Conservation (phyloP, 2,797 vertebrate genomes). For the Acipenser transmontanus region DNA sequence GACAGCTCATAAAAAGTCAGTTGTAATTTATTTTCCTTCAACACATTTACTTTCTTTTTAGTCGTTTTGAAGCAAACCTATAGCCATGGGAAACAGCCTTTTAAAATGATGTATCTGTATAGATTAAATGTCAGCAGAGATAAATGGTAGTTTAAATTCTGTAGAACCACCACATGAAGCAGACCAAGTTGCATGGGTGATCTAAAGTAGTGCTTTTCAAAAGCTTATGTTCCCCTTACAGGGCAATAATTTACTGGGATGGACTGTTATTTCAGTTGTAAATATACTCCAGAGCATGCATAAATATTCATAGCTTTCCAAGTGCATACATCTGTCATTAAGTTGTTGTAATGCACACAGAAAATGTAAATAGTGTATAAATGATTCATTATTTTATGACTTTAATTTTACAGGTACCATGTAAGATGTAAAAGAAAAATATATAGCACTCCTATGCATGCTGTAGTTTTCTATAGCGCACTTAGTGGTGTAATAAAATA, state of each 20-base stretch:
- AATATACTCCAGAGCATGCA: conserved; percentile 2
- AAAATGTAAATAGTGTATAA: neutral
- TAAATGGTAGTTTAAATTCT: conserved; percentile 27
- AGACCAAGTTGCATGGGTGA: conserved; percentile 16
- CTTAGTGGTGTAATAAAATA: no score
- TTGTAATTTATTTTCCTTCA: conserved; percentile 14
- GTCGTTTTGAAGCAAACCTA: conserved; percentile 26
- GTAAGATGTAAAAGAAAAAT: no score
- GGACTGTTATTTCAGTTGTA: neutral
- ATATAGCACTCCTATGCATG: no score
- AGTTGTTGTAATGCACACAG: neutral
- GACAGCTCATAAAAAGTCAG: conserved; percentile 10
- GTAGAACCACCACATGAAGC: conserved; percentile 26
- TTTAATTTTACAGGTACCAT: neutral
- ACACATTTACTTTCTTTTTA: conserved; percentile 17
- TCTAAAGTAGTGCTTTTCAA: neutral
- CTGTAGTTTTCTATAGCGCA: no score
- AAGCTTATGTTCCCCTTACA: conserved; percentile 11
- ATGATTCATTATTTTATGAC: no score
- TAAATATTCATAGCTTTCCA: conserved; percentile 8
- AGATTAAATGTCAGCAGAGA: conserved; percentile 34
- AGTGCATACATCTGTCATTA: neutral
- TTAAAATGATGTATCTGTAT: conserved; percentile 38
- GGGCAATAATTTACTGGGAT: conserved; percentile 2
- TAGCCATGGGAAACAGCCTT: conserved; percentile 18